Percentiles rank a stretch among this genome's conserved stretches.
phyloP scores from a whole-genome alignment of 1,140 invertebrate species.

The Diabrotica undecimpunctata region DNA sequence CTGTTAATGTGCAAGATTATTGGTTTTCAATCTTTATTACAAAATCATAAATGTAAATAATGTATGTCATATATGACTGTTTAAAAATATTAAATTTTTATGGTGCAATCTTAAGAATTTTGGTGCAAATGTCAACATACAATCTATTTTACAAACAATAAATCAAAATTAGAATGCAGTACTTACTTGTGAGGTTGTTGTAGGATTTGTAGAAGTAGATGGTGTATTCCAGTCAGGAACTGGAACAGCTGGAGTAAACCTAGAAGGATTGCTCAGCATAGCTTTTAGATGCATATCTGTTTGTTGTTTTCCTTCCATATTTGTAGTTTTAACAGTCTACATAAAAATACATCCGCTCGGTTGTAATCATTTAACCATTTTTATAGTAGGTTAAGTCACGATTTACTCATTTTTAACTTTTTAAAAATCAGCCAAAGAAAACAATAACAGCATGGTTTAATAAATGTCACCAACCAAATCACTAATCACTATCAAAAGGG shows the following conservation, averaged over 20 bases:
- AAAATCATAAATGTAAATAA: too few relatives aligned
- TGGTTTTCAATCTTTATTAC: too few relatives aligned
- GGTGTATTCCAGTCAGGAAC: constrained; percentile 40
- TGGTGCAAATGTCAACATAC: too few relatives aligned
- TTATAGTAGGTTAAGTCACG: neutral
- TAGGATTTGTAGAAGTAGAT: neutral
- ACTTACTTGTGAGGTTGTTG: neutral
- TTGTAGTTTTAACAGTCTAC: constrained; percentile 9
- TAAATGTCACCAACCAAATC: too few relatives aligned
- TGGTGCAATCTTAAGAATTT: too few relatives aligned
- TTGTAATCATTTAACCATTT: neutral
- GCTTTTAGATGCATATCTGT: constrained; percentile 36
- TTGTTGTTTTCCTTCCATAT: constrained; percentile 25
- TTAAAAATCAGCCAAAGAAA: neutral
- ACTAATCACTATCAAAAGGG: too few relatives aligned
- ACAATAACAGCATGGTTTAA: neutral
- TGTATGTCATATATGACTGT: too few relatives aligned
- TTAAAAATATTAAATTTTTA: too few relatives aligned
- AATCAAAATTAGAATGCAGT: neutral
- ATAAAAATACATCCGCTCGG: neutral
- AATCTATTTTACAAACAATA: too few relatives aligned
- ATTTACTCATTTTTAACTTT: neutral
- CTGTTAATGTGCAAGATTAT: too few relatives aligned
- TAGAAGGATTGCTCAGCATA: constrained; percentile 41
- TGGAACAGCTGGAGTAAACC: constrained; percentile 42